Conservation (phyloP, 2,113 vertebrate species). For the Sebastes schlegelii region DNA sequence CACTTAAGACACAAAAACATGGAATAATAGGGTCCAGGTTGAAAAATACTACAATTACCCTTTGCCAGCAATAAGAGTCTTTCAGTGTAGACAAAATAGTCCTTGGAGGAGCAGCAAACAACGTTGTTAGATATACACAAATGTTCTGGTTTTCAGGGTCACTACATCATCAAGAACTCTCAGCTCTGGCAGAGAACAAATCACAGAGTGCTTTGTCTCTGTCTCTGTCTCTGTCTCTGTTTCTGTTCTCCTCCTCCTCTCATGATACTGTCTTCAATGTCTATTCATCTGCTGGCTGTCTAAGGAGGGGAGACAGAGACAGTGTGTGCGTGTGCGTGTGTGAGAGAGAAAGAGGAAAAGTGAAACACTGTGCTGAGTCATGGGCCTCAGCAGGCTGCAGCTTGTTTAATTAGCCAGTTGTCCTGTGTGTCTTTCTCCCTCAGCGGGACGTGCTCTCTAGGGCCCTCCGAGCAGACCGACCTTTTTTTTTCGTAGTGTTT, state of each 20-base stretch:
- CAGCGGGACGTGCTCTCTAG: constrained; percentile 55
- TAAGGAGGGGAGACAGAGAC: not conserved
- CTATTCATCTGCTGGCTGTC: constrained; percentile 48
- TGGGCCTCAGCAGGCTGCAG: constrained; percentile 69
- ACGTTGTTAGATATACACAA: not conserved
- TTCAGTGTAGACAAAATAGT: not conserved
- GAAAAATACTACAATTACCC: no score
- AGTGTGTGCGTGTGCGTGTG: not conserved
- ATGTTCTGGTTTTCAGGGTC: constrained; percentile 45
- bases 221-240: constrained; percentile 27
- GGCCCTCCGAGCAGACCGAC: constrained; percentile 39
- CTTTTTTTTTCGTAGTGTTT: constrained; percentile 28
- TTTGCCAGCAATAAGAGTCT: not conserved
- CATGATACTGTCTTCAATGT: constrained; percentile 22
- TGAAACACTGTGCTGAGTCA: constrained; percentile 74
- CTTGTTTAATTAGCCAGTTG: constrained; percentile 79
- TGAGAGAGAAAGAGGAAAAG: not conserved
- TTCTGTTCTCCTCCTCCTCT: constrained; percentile 29
- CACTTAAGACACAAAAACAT: no score
- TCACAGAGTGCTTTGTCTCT: not conserved
- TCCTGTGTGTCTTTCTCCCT: constrained; percentile 66
- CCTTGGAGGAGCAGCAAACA: constrained; percentile 9
- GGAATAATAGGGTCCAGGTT: no score
- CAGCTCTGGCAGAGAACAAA: constrained; percentile 32
- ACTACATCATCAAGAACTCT: constrained; percentile 32